Conservation (phyloP, 2,888 invertebrate genomes). For the Sphaerophoria rueppellii region DNA sequence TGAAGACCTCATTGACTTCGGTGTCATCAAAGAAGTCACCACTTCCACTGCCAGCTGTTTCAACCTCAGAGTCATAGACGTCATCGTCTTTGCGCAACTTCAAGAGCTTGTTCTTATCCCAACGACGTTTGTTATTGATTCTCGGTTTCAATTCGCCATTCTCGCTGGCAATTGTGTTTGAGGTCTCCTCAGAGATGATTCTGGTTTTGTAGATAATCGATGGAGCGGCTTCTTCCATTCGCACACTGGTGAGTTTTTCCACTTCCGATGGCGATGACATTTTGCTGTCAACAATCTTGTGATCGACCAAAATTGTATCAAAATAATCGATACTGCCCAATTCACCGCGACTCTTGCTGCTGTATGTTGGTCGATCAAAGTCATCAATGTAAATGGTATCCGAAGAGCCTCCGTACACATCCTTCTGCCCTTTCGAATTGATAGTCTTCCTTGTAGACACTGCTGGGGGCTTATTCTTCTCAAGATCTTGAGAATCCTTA, state of each 20-base stretch:
- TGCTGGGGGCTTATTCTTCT: not conserved
- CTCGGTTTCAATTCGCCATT: slow-evolving; percentile 24
- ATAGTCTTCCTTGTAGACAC: slow-evolving; percentile 21
- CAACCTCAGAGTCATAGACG: slow-evolving; percentile 61
- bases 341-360: slow-evolving; percentile 43
- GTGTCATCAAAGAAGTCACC: slow-evolving; percentile 74
- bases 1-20: slow-evolving; percentile 56
- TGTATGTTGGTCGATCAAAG: slow-evolving; percentile 71
- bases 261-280: not conserved
- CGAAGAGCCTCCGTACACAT: slow-evolving; percentile 49
- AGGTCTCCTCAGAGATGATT: slow-evolving; percentile 15
- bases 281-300: slow-evolving; percentile 28
- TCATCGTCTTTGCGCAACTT: slow-evolving; percentile 43
- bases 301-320: slow-evolving; percentile 56
- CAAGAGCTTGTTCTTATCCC: slow-evolving; percentile 18
- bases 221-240: slow-evolving; percentile 21
- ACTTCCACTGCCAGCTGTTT: slow-evolving; percentile 74
- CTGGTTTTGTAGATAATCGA: slow-evolving; percentile 24
- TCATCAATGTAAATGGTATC: slow-evolving; percentile 77
- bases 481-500: slow-evolving; percentile 31
- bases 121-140: slow-evolving; percentile 47
- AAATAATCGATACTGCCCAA: slow-evolving; percentile 50
- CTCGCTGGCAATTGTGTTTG: not conserved
- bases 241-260: slow-evolving; percentile 7
- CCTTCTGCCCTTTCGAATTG: slow-evolving; percentile 29